Evolutionary conservation across 2,797 vertebrate species (phyloP), one percentile per base, ranked within the genome.

Genomic region (Gallirallus australis): DNA sequence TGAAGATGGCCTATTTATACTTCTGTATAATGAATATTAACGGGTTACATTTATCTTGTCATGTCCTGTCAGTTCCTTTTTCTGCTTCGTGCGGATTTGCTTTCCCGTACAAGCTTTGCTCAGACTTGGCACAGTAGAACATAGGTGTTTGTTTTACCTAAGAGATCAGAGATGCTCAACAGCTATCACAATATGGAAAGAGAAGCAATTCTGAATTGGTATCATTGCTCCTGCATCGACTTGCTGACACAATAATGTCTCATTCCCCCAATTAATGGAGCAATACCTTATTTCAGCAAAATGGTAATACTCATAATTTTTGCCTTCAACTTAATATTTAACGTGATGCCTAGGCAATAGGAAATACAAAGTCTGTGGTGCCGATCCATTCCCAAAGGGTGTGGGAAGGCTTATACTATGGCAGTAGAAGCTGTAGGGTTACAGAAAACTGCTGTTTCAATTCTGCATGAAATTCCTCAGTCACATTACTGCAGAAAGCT

Each of bases 1-100:
- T 95, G 86, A 90, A 91, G 92, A 86, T 94, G 65, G 66, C 68
- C 91, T 94, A 76, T 94, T 96, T 97, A 89, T 92, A 91, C 59
- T 93, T 95, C 65, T 77, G 66, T 90, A 59, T 93, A 84, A 91
- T 90, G 89, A 93, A 94, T 94, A 71, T 85, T 85, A 93, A 82
- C 80, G 81, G 47, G 27, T 88, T 96, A 40, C 84, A 89, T 94
- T 86, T 94, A 80, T 93, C 91, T 92, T 86, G 54, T 86, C 31
- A 12, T 56, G 77, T 87, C 20, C 66, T 78, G 47, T 91, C 60
- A 60, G 56, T 57, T 92, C 35, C 47, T 94, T 92, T 83, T 96
- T 78, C 53, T 60, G 24, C 86, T 94, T 72, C 30, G 14, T 23
- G 27, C 9, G 6, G 42, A 27, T 89, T 79, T 95, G 37, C 79